Conservation (phyloP, 2,888 invertebrate genomes). For the Dolichomitus sp. region DNA sequence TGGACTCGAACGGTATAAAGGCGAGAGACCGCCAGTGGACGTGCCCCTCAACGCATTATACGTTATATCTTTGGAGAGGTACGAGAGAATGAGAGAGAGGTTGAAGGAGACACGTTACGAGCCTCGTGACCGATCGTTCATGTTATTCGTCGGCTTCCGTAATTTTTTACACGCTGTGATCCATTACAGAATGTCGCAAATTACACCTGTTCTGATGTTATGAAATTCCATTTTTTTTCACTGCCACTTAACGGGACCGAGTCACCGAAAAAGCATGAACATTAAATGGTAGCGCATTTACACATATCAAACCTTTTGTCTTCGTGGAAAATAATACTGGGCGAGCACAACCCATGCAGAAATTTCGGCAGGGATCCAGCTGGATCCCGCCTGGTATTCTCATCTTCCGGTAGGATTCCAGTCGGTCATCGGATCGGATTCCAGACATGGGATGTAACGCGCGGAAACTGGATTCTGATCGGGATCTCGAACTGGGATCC, state of each 20-base stretch:
- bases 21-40: conserved; percentile 16
- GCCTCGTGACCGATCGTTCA: conserved; percentile 11
- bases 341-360: no score
- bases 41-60: background rate
- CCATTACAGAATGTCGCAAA: background rate
- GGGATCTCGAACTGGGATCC: no score
- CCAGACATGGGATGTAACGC: no score
- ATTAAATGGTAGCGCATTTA: no score
- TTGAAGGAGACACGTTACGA: background rate
- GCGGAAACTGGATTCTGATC: no score
- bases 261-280: no score
- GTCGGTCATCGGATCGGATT: no score
- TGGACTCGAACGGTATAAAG: conserved; percentile 60
- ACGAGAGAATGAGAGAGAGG: background rate
- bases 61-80: background rate
- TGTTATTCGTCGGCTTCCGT: conserved; percentile 16
- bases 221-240: background rate
- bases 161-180: background rate
- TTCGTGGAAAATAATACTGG: no score
- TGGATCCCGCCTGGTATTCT: no score
- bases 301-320: no score
- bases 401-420: no score
- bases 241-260: background rate
- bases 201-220: background rate
- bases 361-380: no score